phyloP scores from a whole-genome alignment of 2,113 vertebrate genomes.

The Forbesichthys agassizii region DNA sequence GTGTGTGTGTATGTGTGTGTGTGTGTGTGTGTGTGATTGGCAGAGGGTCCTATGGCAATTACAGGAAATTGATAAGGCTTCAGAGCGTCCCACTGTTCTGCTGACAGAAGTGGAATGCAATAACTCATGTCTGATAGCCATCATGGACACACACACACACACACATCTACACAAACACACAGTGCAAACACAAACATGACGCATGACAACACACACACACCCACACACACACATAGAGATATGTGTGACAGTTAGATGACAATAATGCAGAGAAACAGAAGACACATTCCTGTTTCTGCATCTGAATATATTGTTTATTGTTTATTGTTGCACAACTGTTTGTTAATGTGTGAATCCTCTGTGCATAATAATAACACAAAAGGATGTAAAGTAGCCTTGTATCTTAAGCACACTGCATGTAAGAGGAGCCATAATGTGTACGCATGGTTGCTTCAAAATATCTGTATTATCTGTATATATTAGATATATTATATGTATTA shows the following conservation, averaged over 20 bases:
- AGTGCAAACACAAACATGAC: conserved; percentile 17
- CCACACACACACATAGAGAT: conserved; percentile 15
- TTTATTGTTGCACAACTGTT: conserved; percentile 40
- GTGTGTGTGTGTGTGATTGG: conserved; percentile 54
- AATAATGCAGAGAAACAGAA: conserved; percentile 25
- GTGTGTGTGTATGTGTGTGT: conserved; percentile 33
- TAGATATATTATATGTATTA: neutral
- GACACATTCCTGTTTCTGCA: conserved; percentile 55
- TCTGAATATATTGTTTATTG: conserved; percentile 52
- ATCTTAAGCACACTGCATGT: conserved; percentile 5
- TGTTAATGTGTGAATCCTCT: conserved; percentile 40
- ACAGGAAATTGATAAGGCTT: conserved; percentile 68
- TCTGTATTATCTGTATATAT: neutral
- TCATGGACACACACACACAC: neutral
- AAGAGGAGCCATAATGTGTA: neutral
- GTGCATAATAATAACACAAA: conserved; percentile 33
- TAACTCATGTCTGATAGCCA: conserved; percentile 41
- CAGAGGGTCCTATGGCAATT: conserved; percentile 61
- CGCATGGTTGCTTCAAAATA: conserved; percentile 1
- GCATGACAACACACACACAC: conserved; percentile 23
- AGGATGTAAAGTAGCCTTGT: conserved; percentile 39
- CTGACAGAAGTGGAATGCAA: conserved; percentile 65
- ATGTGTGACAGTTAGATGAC: neutral
- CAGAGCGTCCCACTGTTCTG: conserved; percentile 53
- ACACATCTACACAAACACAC: conserved; percentile 14